Conservation (phyloP, 2,888 invertebrate species). For the Mesorhabditis spiculigera region DNA sequence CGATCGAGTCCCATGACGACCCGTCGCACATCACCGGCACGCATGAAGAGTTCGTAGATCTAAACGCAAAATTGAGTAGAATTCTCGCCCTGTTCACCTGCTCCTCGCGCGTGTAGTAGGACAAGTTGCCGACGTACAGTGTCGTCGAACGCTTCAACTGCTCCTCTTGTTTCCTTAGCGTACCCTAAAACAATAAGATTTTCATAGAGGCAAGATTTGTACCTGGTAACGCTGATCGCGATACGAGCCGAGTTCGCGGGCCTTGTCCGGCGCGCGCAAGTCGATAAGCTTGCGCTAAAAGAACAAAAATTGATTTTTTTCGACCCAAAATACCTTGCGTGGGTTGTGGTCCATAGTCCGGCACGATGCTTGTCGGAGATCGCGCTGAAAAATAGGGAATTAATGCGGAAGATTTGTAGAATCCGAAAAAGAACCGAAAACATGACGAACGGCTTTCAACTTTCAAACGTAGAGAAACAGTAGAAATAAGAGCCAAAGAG, state of each 20-base stretch:
- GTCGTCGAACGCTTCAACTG: constrained; percentile 75
- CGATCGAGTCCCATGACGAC: constrained; percentile 97
- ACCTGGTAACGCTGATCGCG: constrained; percentile 54
- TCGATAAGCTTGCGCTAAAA: constrained; percentile 31
- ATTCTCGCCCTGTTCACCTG: constrained; percentile 24
- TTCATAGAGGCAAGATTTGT: constrained; percentile 11
- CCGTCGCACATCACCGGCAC: constrained; percentile 85
- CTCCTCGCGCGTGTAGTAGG: constrained; percentile 97
- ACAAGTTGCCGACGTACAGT: constrained; percentile 91
- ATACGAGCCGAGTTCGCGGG: constrained; percentile 45
- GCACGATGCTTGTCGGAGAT: too few species aligned
- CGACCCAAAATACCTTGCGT: neutral
- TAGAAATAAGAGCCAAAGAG: too few species aligned
- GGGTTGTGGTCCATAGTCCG: neutral
- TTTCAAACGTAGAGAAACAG: too few species aligned
- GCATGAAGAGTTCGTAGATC: constrained; percentile 89
- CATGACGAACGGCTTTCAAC: too few species aligned
- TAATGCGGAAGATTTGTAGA: too few species aligned
- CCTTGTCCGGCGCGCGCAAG: constrained; percentile 27
- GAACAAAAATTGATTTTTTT: neutral
- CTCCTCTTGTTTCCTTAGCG: constrained; percentile 66
- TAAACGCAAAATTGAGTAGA: constrained; percentile 10
- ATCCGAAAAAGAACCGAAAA: too few species aligned
- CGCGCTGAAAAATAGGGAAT: too few species aligned
- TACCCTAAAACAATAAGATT: constrained; percentile 33